Conservation (phyloP, 2,888 invertebrate genomes). For the Ypsolopha sequella region DNA sequence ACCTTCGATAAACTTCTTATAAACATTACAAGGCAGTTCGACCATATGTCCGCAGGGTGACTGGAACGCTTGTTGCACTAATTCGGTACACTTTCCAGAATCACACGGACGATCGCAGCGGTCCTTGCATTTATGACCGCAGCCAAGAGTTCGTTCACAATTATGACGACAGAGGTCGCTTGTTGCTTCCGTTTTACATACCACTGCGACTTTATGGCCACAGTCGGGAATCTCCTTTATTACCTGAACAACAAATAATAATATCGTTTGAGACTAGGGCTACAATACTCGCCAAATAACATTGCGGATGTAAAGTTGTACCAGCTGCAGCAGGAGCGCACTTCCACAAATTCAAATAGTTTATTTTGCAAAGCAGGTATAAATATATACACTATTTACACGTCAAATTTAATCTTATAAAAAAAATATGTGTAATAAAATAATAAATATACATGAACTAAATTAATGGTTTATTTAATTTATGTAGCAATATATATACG, state of each 20-base stretch:
- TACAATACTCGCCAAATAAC: no score
- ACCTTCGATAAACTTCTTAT: not conserved
- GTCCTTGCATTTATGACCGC: conserved; percentile 60
- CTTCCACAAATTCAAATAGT: no score
- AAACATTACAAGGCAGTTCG: conserved; percentile 41
- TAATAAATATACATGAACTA: no score
- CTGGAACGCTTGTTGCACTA: conserved; percentile 19
- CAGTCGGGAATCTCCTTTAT: conserved; percentile 48
- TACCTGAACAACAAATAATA: conserved; percentile 32
- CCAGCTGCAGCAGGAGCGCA: no score
- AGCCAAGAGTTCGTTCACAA: conserved; percentile 55
- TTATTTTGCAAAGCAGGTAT: no score
- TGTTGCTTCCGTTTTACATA: conserved; percentile 39
- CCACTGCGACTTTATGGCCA: conserved; percentile 39
- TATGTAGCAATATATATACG: no score
- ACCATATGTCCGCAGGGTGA: conserved; percentile 64
- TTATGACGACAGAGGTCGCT: conserved; percentile 30
- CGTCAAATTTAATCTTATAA: no score
- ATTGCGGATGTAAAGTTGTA: no score
- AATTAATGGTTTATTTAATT: no score
- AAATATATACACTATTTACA: no score
- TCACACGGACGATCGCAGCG: conserved; percentile 47
- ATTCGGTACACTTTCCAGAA: conserved; percentile 28
- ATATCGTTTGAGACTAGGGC: no score
- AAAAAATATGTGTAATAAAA: no score